A percentile compares a stretch with the other conserved stretches of the same genome.
Conservation (phyloP, 1,140 invertebrate species). For the Conus betulinus region DNA sequence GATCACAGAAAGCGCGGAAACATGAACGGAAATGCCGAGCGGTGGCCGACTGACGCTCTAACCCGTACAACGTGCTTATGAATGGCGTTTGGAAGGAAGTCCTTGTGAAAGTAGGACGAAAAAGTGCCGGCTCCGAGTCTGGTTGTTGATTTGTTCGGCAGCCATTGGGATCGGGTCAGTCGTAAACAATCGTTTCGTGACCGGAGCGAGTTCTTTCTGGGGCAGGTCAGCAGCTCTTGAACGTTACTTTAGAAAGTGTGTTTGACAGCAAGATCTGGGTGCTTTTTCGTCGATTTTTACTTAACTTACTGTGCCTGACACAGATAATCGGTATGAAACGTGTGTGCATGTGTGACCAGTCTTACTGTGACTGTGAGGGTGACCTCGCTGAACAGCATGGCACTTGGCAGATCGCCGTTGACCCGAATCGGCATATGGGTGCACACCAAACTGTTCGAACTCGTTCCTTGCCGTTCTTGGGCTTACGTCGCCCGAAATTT, state of each 20-base stretch:
- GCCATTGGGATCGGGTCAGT: constrained; percentile 43
- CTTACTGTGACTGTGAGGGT: not conserved
- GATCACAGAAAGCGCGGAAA: constrained; percentile 38
- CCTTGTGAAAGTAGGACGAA: constrained; percentile 43
- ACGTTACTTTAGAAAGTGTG: not conserved
- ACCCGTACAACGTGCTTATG: constrained; percentile 22
- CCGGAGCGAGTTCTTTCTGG: not conserved
- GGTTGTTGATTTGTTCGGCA: constrained; percentile 52
- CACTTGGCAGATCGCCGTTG: not conserved
- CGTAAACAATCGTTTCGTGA: constrained; percentile 44
- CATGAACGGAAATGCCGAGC: constrained; percentile 38
- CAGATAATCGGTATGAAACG: not conserved
- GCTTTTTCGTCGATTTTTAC: not conserved
- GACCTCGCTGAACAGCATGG: constrained; percentile 1
- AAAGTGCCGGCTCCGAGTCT: constrained; percentile 4
- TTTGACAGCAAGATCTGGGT: not conserved
- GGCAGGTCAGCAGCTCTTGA: constrained; percentile 1
- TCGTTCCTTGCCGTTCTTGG: too few species aligned
- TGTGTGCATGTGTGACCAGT: not conserved
- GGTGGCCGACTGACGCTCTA: not conserved
- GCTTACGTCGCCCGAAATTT: too few species aligned
- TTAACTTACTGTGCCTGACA: not conserved
- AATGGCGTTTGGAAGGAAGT: constrained; percentile 31
- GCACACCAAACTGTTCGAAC: not conserved
- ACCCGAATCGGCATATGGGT: constrained; percentile 6